Evolutionary conservation across 2,888 invertebrate species (phyloP).

Genomic region (Ernsta delagoae): DNA sequence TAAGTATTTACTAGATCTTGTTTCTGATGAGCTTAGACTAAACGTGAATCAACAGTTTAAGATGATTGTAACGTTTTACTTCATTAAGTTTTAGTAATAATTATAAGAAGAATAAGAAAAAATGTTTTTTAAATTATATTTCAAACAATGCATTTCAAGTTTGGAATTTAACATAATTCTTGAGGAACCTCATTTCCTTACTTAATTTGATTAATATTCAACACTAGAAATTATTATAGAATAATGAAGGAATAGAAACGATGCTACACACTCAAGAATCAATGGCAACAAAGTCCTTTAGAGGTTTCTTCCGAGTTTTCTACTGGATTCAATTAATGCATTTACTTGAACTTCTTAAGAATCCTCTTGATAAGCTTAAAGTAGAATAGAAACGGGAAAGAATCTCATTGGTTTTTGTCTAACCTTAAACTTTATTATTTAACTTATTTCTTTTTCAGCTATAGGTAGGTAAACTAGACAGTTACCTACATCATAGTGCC

Average conservation of each 20-base stretch:
- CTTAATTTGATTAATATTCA: no score
- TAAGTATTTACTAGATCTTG: background rate
- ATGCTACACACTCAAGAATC: background rate
- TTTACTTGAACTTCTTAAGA: background rate
- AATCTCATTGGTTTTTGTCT: background rate
- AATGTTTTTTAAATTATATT: no score
- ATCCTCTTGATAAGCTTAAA: background rate
- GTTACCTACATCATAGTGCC: no score
- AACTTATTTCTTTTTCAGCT: no score
- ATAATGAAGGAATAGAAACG: background rate
- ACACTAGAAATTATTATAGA: no score
- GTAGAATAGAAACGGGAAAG: background rate
- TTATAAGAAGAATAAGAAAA: no score
- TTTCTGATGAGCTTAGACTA: background rate
- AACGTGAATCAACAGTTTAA: background rate
- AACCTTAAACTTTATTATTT: background rate
- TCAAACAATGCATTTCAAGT: background rate
- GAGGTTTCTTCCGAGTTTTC: background rate
- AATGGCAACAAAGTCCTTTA: background rate
- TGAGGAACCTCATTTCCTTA: no score
- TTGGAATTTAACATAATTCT: no score
- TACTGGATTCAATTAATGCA: conserved; percentile 2
- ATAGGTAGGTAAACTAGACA: no score
- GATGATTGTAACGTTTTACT: background rate
- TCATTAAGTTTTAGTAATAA: no score